phyloP scores from a whole-genome alignment of 2,888 invertebrate genomes.

The Melanophora roralis region DNA sequence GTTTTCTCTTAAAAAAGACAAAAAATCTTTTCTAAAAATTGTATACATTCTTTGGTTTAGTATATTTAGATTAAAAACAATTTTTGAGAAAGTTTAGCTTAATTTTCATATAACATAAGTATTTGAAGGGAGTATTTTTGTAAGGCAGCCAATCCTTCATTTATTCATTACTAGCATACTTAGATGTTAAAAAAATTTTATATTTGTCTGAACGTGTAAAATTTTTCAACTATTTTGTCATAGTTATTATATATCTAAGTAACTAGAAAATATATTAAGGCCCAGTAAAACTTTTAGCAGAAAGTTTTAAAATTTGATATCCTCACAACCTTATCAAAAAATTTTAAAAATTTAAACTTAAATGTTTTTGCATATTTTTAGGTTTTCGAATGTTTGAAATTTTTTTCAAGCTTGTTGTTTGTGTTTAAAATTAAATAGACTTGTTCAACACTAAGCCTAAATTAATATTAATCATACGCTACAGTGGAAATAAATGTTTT shows the following conservation, averaged over 20 bases:
- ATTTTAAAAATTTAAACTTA: no score
- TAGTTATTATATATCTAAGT: not conserved
- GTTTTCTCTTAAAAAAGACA: not conserved
- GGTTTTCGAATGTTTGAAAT: no score
- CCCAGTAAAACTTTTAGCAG: no score
- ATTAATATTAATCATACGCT: constrained; percentile 1
- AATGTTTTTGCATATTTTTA: no score
- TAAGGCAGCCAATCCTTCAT: no score
- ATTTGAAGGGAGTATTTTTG: not conserved
- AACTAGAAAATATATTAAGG: not conserved
- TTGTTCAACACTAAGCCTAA: not conserved
- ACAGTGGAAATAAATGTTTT: no score
- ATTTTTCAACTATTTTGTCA: constrained; percentile 25
- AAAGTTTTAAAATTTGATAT: no score
- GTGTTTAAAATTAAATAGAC: no score
- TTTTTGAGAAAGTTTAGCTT: not conserved
- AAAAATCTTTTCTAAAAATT: not conserved
- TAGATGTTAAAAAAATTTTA: no score
- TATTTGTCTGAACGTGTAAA: not conserved
- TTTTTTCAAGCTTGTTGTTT: no score
- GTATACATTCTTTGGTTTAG: constrained; percentile 1
- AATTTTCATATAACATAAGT: not conserved
- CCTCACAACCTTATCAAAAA: no score
- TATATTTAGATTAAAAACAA: constrained; percentile 10
- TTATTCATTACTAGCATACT: no score